A percentile compares a stretch with the other conserved stretches of the same genome.
Evolutionary conservation across 30 jellyfish, hydroid and myxozoan species (phyloP).

Genomic region (Nemopilema nomurai): DNA sequence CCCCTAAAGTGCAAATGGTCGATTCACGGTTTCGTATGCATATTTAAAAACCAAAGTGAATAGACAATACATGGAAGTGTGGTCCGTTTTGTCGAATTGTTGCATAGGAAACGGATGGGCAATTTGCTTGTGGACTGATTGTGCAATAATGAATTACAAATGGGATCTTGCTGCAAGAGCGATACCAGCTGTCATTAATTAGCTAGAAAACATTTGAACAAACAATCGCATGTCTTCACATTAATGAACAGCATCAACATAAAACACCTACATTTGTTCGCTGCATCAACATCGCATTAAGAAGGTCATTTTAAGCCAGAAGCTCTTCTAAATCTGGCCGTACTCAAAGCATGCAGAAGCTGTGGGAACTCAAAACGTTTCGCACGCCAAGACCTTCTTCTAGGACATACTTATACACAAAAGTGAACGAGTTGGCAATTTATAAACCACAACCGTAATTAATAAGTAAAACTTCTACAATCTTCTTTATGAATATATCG

Average conservation of each 20-base stretch:
- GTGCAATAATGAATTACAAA: neutral
- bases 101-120: neutral
- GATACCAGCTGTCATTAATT: neutral
- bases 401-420: too few species aligned
- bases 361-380: too few species aligned
- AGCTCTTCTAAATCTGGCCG: too few species aligned
- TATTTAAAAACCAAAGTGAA: neutral
- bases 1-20: neutral
- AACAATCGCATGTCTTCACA: neutral
- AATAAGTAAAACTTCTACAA: too few species aligned
- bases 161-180: neutral
- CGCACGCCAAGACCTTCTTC: too few species aligned
- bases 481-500: too few species aligned
- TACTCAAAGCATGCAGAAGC: too few species aligned
- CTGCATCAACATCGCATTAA: neutral
- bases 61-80: neutral
- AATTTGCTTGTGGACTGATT: neutral
- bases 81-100: neutral
- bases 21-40: neutral
- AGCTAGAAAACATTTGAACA: neutral
- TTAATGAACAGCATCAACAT: neutral
- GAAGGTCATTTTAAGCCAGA: neutral
- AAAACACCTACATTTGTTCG: too few species aligned
- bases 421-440: too few species aligned
- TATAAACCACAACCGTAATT: too few species aligned